A percentile compares a stretch with the other conserved stretches of the same genome.
Evolutionary conservation across 2,888 invertebrate genomes (phyloP).

Genomic region (Campoplex nolae): DNA sequence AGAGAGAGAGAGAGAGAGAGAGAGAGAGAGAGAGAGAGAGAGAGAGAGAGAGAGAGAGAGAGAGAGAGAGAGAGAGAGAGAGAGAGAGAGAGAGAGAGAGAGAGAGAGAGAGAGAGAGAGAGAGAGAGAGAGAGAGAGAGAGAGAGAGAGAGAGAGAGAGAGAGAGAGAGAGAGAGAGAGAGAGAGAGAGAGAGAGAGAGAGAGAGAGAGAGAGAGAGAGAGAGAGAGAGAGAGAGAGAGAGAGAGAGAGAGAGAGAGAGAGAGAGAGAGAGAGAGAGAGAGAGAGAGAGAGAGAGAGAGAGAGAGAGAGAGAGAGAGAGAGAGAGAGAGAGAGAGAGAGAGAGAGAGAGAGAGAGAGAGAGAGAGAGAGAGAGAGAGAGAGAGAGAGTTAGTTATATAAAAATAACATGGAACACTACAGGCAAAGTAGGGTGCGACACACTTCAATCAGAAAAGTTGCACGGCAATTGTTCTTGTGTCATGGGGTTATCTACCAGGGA

Average conservation of each 20-base stretch:
- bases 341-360: neutral
- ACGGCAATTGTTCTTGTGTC: slow-evolving; percentile 76
- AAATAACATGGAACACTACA: slow-evolving; percentile 56
- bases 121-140: neutral
- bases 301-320: neutral
- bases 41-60: neutral
- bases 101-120: neutral
- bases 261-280: no score
- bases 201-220: no score
- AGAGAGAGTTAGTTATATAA: slow-evolving; percentile 5
- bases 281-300: neutral
- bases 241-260: neutral
- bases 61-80: neutral
- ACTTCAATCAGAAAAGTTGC: slow-evolving; percentile 72
- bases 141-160: no score
- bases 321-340: no score
- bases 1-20: neutral
- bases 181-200: neutral
- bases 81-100: no score
- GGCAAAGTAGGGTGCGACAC: slow-evolving; percentile 59
- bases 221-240: neutral
- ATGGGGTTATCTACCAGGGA: slow-evolving; percentile 80
- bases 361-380: no score
- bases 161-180: neutral
- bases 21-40: no score